A percentile compares a stretch with the other conserved stretches of the same genome.
These are phyloP conservation scores for Phoxinus phoxinus DNA, from an alignment of 2,113 vertebrate species.

Conservation along the genomic window DNA sequence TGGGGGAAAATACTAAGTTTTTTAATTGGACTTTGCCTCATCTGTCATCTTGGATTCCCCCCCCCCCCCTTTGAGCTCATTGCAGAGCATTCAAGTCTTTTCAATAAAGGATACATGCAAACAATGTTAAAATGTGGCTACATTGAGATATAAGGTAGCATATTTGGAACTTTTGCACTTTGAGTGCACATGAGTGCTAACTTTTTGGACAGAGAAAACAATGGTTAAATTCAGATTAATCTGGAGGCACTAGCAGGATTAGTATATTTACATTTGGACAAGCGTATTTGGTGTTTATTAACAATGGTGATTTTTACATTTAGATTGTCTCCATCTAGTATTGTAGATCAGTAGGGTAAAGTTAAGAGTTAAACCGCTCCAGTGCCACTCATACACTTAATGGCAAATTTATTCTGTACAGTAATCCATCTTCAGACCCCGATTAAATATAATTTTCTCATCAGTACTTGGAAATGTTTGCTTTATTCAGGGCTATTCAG, in stretches of 20 bases:
- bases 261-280: no score
- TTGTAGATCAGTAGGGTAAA: not conserved
- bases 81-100: not conserved
- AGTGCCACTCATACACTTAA: not conserved
- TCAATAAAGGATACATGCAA: not conserved
- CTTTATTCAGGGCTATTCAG: not conserved
- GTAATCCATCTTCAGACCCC: not conserved
- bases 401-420: not conserved
- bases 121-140: not conserved
- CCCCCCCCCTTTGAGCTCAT: not conserved
- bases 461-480: slow-evolving; percentile 9
- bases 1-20: not conserved
- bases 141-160: not conserved
- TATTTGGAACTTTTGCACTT: no score
- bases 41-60: not conserved
- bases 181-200: no score
- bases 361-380: not conserved
- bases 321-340: not conserved
- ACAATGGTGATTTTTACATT: not conserved
- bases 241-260: no score
- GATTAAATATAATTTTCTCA: slow-evolving; percentile 12
- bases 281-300: no score
- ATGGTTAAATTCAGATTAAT: no score
- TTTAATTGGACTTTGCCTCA: not conserved
- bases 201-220: no score